Evolutionary conservation across 1,140 invertebrate genomes (phyloP).

Genomic region (Philaenus spumarius): DNA sequence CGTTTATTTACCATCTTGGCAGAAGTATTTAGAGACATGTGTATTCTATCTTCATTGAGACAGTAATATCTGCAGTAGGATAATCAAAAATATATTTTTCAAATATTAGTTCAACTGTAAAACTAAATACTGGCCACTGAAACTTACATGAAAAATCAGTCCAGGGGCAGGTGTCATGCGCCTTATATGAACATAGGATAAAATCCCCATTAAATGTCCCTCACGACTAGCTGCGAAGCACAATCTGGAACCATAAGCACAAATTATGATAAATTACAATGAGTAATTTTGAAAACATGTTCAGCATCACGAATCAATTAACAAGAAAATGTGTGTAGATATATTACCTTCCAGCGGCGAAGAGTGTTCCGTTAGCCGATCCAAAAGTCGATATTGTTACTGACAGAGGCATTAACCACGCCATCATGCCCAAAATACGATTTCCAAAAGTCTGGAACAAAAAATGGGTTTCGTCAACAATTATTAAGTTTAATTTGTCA

Average conservation of each 20-base stretch:
- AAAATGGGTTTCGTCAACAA: slow-evolving; percentile 1
- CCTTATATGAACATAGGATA: slow-evolving; percentile 89
- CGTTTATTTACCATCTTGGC: no score
- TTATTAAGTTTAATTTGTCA: no score
- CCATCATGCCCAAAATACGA: slow-evolving; percentile 73
- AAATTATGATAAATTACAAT: neutral
- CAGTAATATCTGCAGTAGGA: no score
- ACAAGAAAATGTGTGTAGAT: neutral
- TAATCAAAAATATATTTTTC: no score
- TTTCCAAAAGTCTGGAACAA: slow-evolving; percentile 68
- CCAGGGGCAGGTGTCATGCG: slow-evolving; percentile 91
- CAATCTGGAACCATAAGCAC: slow-evolving; percentile 48
- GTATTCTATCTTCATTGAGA: no score
- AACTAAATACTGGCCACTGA: no score
- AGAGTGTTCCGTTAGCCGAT: slow-evolving; percentile 92
- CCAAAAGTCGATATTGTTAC: slow-evolving; percentile 96
- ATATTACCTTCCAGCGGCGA: slow-evolving; percentile 71
- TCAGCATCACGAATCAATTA: neutral
- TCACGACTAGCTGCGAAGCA: slow-evolving; percentile 93
- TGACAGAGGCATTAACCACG: slow-evolving; percentile 90
- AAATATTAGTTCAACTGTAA: no score
- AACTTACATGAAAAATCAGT: slow-evolving; percentile 88
- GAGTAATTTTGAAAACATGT: neutral
- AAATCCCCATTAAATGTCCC: slow-evolving; percentile 85
- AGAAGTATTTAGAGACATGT: no score